phyloP scores from a whole-genome alignment of 1,140 invertebrate species.

The Galendromus occidentalis region DNA sequence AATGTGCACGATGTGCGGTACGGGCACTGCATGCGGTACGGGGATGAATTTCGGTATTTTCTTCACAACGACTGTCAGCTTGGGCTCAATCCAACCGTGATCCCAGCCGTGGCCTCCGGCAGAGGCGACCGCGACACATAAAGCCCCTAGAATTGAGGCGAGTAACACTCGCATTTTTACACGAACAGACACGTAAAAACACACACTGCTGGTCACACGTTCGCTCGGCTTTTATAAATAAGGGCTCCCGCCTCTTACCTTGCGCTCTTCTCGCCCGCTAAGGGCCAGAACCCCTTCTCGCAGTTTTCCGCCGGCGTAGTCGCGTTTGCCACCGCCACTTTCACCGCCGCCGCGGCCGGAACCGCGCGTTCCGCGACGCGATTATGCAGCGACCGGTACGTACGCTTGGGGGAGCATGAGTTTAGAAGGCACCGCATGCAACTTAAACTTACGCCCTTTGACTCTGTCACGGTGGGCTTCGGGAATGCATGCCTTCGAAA shows the following conservation, averaged over 20 bases:
- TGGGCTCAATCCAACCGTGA: constrained; percentile 10
- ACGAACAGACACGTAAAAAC: background rate
- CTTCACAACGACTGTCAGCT: constrained; percentile 2
- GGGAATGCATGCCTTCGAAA: too few relatives aligned
- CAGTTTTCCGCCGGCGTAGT: background rate
- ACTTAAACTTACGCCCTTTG: background rate
- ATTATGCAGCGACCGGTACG: too few relatives aligned
- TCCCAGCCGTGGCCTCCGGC: background rate
- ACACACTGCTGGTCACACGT: background rate
- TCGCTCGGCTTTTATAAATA: background rate
- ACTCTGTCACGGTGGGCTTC: too few relatives aligned
- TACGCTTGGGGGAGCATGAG: too few relatives aligned
- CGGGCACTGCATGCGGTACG: background rate
- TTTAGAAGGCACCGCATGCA: too few relatives aligned
- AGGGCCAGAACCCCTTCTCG: background rate
- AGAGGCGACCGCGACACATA: background rate
- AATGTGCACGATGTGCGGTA: background rate
- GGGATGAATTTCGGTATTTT: background rate
- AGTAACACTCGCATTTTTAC: background rate
- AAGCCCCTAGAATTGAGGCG: background rate
- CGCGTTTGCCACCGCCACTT: too few relatives aligned
- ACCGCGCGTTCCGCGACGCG: too few relatives aligned
- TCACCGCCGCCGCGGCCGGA: too few relatives aligned
- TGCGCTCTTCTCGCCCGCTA: background rate
- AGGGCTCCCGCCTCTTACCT: background rate